Conservation (phyloP, 2,797 vertebrate genomes). For the Takifugu ocellatus region DNA sequence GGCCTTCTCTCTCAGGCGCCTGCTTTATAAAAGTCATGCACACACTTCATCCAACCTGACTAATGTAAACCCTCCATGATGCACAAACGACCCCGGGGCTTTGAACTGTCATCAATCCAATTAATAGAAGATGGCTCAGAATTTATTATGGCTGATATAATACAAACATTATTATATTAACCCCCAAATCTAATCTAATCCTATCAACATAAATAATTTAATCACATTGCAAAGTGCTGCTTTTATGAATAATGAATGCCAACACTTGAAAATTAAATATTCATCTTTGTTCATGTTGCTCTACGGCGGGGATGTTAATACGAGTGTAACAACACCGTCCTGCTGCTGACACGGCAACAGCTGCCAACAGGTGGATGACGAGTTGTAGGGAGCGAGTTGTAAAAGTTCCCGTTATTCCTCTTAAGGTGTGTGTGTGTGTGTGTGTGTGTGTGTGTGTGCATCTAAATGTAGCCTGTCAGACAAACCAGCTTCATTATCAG, state of each 20-base stretch:
- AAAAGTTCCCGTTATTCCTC: no score
- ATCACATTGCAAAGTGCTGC: slow-evolving; percentile 65
- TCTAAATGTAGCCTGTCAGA: background rate
- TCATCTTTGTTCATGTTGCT: slow-evolving; percentile 63
- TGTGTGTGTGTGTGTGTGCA: no score
- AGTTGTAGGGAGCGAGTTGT: no score
- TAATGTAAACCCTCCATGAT: slow-evolving; percentile 41
- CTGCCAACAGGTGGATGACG: no score
- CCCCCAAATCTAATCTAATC: slow-evolving; percentile 66
- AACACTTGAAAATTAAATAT: slow-evolving; percentile 75
- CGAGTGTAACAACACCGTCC: background rate
- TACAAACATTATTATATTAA: slow-evolving; percentile 78
- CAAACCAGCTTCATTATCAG: background rate
- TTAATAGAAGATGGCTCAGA: slow-evolving; percentile 70
- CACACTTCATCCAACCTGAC: slow-evolving; percentile 37
- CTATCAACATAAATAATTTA: slow-evolving; percentile 78
- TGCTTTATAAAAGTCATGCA: slow-evolving; percentile 21
- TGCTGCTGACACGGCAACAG: background rate
- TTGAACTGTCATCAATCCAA: slow-evolving; percentile 70
- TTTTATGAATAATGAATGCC: slow-evolving; percentile 74
- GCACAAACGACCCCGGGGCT: slow-evolving; percentile 59
- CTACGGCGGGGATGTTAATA: slow-evolving; percentile 19
- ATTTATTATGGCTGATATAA: slow-evolving; percentile 71
- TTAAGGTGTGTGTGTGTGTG: no score
- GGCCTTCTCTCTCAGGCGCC: slow-evolving; percentile 1